Conservation (phyloP, 2,113 vertebrate species). For the Mixornis gularis region DNA sequence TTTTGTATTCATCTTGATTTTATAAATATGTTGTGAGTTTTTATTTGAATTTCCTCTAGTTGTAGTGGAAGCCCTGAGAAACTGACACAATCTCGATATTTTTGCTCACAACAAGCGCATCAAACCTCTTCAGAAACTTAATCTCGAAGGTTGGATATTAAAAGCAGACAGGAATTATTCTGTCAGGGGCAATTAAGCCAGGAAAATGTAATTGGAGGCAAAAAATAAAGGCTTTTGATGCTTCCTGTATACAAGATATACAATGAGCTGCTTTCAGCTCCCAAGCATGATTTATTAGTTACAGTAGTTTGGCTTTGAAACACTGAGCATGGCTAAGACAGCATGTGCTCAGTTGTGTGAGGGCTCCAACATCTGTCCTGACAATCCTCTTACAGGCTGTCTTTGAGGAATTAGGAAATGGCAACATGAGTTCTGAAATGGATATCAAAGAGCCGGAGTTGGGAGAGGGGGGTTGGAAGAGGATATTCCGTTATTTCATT, state of each 20-base stretch:
- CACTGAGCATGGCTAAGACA: slow-evolving; percentile 3
- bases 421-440: slow-evolving; percentile 40
- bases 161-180: not conserved
- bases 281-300: slow-evolving; percentile 51
- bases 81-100: not conserved
- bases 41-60: not conserved
- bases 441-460: slow-evolving; percentile 25
- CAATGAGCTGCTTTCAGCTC: slow-evolving; percentile 35
- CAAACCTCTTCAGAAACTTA: not conserved
- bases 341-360: slow-evolving; percentile 27
- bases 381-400: slow-evolving; percentile 59
- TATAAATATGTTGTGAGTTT: not conserved
- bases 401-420: slow-evolving; percentile 41
- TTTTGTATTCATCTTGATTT: not conserved
- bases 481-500: slow-evolving; percentile 22
- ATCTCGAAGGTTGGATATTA: not conserved
- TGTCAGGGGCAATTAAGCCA: not conserved
- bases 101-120: not conserved
- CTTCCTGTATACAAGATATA: slow-evolving; percentile 1
- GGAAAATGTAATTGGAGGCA: not conserved
- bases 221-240: not conserved
- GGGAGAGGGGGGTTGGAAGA: not conserved
- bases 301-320: slow-evolving; percentile 46
- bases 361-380: slow-evolving; percentile 63
- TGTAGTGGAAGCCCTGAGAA: not conserved